Base-by-base conservation (phyloP, 2,888 invertebrate genomes). In the Mimachlamys varia region DNA sequence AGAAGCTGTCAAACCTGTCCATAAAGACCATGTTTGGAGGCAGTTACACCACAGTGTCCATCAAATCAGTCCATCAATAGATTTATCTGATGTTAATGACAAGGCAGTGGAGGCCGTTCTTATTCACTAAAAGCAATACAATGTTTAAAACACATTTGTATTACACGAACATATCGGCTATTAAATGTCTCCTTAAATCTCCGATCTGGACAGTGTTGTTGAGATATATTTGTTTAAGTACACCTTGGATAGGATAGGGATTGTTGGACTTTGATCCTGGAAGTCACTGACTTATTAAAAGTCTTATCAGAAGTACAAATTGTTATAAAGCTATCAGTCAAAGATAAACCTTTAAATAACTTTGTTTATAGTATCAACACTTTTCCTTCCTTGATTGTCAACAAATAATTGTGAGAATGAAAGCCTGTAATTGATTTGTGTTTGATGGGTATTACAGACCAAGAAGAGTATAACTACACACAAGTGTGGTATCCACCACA, bases 241-340 rank as follows among this genome's bases (percentile, higher is more conserved):
- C 3, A 19, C 19, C 19, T 3, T 55, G 27, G n/a, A n/a, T 27
- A 27, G 62, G n/a, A 76, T 17, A 15, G 13, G 22, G 58, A 58
- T n/a, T 58, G 50, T 12, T 50, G 3, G 62, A 76, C 12, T 76
- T 33, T 76, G 76, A 76, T 76, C 22, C n/a, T 62, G 62, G 22
- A 53, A 19, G 53, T 53, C 44, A 53, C 12, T 53, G 17, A 53
- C 53, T 17, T 1, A 13, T 53, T 53, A 53, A 17, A 2, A 19
- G 53, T 44, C 13, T 53, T 13, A 53, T 53, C 53, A 53, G 53
- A 53, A 53, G 19, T 13, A 17, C 53, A 76, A 76, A 33, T 22
- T 76, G 76, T 62, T 62, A 62, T n/a, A 62, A n/a, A n/a, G 62
- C 62, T 62, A 62, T 62, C 62, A 62, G n/a, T 62, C 62, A 62